Base-by-base conservation (phyloP, 64 coral and sea anemone genomes). In the Cladopsammia gracilis region DNA sequence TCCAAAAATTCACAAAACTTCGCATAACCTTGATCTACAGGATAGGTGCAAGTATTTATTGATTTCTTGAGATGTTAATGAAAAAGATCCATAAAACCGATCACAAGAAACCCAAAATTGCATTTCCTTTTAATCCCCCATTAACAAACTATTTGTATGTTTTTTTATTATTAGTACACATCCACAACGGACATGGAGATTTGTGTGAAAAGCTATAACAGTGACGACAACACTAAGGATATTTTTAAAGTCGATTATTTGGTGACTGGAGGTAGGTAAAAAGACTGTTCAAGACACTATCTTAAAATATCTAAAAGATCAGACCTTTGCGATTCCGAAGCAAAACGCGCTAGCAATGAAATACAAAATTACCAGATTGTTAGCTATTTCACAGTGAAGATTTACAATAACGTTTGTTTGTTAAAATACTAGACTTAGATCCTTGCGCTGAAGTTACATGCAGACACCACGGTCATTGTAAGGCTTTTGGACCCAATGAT, bases 371-470 rank as follows among this genome's bases (percentile, higher is more conserved):
- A 24, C 12, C 68, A 8, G 8, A 42, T 10, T 8, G 20, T 42
- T 42, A 8, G 20, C 68, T 42, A 4, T 42, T 42, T 24, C 26
- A 71, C 68, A 71, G 68, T 15, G 26, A 15, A 10, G 8, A 7
- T 71, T 42, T 4, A 20, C 20, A 42, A 71, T 10, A 24, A 15
- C 5, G 2, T 10, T 9, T n/a, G 20, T 42, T 20, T 71, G 10
- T 24, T 71, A 10, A 10, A 15, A 72, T 62, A 5, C 64, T 56
- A 92, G 90, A 73, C 13, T 25, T 92, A 25, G 79, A 85, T 61
- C 90, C 90, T 64, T 92, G 90, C 14, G 72, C 73, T 54, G 75
- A 85, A 51, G 90, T 92, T 6, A 20, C 68, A 11, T 92, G 90
- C 48, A 52, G 68, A 15, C 74, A 85, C 56, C 85, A 84, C 34